Evolutionary conservation across 2,113 vertebrate species (phyloP), one percentile per base, ranked within the genome.

Genomic region (Larimichthys polyactis): DNA sequence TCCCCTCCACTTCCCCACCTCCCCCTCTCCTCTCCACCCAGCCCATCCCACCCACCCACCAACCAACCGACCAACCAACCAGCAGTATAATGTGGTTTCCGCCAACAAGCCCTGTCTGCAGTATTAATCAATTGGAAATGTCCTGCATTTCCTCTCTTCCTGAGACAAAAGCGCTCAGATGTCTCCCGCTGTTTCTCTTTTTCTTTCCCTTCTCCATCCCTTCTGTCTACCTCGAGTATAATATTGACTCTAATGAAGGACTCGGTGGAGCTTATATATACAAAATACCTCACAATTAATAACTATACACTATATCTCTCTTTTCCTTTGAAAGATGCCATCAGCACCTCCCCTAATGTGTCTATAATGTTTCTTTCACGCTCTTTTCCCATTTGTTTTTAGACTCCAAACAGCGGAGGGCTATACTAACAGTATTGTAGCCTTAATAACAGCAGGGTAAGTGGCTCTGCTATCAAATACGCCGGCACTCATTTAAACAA

Each of bases 71-170:
- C 71, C 65, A 69, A 81, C 73, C 76, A 57, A 59, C 67, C 77
- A 86, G 85, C 78, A 93, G 78, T 70, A 79, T 87, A 88, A 92
- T 92, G 84, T 93, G 89, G 83, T 93, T 93, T 92, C 85, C 59
- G 55, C 86, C 91, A 94, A 90, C 90, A 90, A 85, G 79, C 90
- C 77, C 84, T 88, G 75, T 90, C 89, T 92, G 82, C 86, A 82
- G 85, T 88, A 93, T 93, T 94, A 92, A 93, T 92, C 91, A 92
- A 89, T 79, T 90, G 85, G 84, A 93, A 92, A 92, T 88, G 76
- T 79, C 78, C 79, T 88, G 84, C 82, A 76, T 87, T 90, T 89
- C 90, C 81, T 89, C 73, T 87, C 60, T 44, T 81, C 69, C 72
- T 54, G 75, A 90, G 77, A 86, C 79, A 87, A 82, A 92, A 89